Percentiles rank a stretch among this genome's conserved stretches.
phyloP scores from a whole-genome alignment of 2,888 invertebrate species.

The Diabrotica balteata region DNA sequence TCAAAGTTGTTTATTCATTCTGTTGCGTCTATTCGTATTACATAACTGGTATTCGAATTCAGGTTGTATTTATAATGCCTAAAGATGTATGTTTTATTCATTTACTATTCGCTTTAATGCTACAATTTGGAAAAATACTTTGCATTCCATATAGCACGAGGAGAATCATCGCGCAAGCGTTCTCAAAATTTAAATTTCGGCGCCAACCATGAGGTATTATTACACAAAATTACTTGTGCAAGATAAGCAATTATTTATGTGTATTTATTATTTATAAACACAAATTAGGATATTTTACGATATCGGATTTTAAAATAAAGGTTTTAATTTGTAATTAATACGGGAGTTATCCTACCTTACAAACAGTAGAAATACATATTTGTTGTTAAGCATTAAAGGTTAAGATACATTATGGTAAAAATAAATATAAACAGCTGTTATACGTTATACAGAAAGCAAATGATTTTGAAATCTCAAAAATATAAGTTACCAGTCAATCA shows the following conservation, averaged over 20 bases:
- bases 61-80: constrained; percentile 38
- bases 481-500: too few relatives aligned
- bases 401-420: too few relatives aligned
- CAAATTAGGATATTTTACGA: too few relatives aligned
- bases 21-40: constrained; percentile 48
- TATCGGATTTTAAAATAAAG: too few relatives aligned
- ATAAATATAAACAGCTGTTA: too few relatives aligned
- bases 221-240: constrained; percentile 1
- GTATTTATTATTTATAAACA: too few relatives aligned
- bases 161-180: constrained; percentile 35
- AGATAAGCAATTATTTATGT: not conserved
- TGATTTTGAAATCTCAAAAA: too few relatives aligned
- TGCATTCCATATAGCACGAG: constrained; percentile 13
- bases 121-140: constrained; percentile 31
- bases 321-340: too few relatives aligned
- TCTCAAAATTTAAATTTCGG: constrained; percentile 38
- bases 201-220: constrained; percentile 24
- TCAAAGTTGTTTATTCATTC: constrained; percentile 52
- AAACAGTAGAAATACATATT: too few relatives aligned
- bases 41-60: constrained; percentile 47
- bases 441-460: too few relatives aligned
- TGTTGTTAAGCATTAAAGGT: too few relatives aligned
- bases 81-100: constrained; percentile 40
- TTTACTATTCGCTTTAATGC: constrained; percentile 34
- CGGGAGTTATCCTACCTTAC: too few relatives aligned